phyloP scores from a whole-genome alignment of 2,797 vertebrate genomes.

The Parauchenoglanis punctatus region DNA sequence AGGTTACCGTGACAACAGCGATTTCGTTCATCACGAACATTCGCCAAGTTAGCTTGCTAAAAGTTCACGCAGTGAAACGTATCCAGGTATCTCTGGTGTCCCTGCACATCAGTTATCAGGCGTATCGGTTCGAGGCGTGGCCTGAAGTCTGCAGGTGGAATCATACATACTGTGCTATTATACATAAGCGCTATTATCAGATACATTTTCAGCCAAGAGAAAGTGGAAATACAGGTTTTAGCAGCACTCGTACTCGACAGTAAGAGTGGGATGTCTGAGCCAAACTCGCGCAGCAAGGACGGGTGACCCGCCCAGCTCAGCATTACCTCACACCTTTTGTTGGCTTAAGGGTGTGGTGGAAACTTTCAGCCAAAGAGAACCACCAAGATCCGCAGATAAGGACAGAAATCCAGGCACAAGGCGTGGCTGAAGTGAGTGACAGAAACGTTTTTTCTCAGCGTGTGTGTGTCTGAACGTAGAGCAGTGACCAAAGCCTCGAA shows the following conservation, averaged over 20 bases:
- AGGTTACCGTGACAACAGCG: neutral
- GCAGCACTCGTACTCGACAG: neutral
- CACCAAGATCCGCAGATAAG: constrained; percentile 50
- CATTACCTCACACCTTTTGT: constrained; percentile 47
- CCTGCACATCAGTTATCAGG: neutral
- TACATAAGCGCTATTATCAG: neutral
- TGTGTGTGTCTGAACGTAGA: neutral
- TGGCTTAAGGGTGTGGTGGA: constrained; percentile 54
- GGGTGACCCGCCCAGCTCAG: constrained; percentile 20
- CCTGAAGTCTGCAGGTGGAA: too few species aligned
- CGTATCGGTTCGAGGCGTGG: neutral
- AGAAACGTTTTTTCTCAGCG: neutral
- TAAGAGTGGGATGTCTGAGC: neutral
- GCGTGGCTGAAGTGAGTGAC: constrained; percentile 37
- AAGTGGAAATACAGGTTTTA: neutral
- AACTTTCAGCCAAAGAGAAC: constrained; percentile 33
- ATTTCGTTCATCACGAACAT: neutral
- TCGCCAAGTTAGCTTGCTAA: neutral
- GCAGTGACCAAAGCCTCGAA: neutral
- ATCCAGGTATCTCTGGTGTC: neutral
- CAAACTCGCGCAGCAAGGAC: neutral
- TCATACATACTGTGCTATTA: neutral
- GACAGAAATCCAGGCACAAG: constrained; percentile 18
- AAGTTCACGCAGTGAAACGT: neutral
- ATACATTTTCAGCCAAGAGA: neutral